Base-by-base conservation (phyloP, 2,888 invertebrate genomes). In the Emesis furor region DNA sequence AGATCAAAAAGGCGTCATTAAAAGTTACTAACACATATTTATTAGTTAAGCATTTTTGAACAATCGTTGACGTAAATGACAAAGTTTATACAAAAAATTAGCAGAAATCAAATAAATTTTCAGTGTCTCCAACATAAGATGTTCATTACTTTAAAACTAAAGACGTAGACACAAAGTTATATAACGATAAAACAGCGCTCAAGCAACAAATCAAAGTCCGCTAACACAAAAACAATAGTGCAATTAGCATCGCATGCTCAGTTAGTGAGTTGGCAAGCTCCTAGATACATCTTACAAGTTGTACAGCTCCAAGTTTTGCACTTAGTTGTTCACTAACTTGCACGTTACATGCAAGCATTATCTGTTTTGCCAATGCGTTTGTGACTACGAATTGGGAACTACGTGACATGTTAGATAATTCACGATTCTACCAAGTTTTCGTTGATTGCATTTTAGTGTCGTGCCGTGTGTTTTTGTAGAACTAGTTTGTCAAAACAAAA, bases 201-300 rank as follows among this genome's bases (percentile, higher is more conserved):
- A 32, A 32, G 65, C 42, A 68, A 68, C 68, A 71, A 71, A 77
- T 71, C 72, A 39, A 71, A 65, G 65, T 32, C 65, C 65, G 90
- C 92, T 89, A 85, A 88, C 90, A 89, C 91, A 92, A 93, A 93
- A 93, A 94, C 94, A 94, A 92, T 92, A 88, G 89, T 89, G 91
- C 92, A 93, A 94, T 94, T 94, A 95, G 92, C 93, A 93, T 93
- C 92, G 92, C 90, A 55, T 17, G 93, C 92, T 92, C 92, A 81
- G 83, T 83, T 82, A 83, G 83, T 79, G 79, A 86, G 81, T 85
- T 88, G 87, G 92, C 93, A 91, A 89, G 89, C 91, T 88, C 65
- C 85, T 83, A 89, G 86, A 88, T 90, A 91, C 91, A 90, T 92
- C 93, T 93, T 91, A 90, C 92, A 91, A 93, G 90, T 92, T 92